Base-by-base conservation (phyloP, 2,888 invertebrate species). In the Drosophila dives region DNA sequence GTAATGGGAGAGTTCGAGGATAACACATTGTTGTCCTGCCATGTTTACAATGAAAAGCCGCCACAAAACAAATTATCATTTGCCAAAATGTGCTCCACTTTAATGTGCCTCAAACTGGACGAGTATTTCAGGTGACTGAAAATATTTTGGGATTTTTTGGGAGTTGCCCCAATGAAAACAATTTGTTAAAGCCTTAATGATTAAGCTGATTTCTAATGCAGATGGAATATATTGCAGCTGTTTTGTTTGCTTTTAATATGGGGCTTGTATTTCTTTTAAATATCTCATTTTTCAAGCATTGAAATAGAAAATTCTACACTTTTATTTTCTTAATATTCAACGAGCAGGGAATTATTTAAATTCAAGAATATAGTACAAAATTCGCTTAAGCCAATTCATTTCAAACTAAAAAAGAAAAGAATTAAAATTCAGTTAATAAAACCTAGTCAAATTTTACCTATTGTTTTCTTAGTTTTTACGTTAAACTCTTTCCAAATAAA, bases 41-140 rank as follows among this genome's bases (percentile, higher is more conserved):
- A 58, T 76, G 72, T 76, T 76, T 77, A 66, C 72, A 70, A 48
- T 61, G 33, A 49, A 55, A 76, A 64, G 63, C 60, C 65, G 48
- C 45, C 20, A 62, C 50, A 40, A 12, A 68, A 51, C 56, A 50
- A 73, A 78, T 77, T 73, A 68, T 42, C 68, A 77, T 78, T 73
- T 62, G 40, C 49, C 26, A 15, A 65, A 74, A 49, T 72, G 66
- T 38, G 12, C 3, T 53, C 60, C 15, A 55, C 74, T 73, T 77
- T 68, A 77, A 75, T 51, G 29, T 59, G 50, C 26, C 17, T 32
- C 50, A 50, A 65, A 23, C 2, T 36, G 11, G 29, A 12, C 17
- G 54, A n/a, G 12, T 12, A n/a, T 36, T 53, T 38, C 42, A 48
- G 38, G 50, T 51, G 40, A 11, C 17, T 11, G 2, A 2, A 2